Evolutionary conservation across 2,888 invertebrate genomes (phyloP), one percentile per base, ranked within the genome.

Genomic region (Dolomedes plantarius): DNA sequence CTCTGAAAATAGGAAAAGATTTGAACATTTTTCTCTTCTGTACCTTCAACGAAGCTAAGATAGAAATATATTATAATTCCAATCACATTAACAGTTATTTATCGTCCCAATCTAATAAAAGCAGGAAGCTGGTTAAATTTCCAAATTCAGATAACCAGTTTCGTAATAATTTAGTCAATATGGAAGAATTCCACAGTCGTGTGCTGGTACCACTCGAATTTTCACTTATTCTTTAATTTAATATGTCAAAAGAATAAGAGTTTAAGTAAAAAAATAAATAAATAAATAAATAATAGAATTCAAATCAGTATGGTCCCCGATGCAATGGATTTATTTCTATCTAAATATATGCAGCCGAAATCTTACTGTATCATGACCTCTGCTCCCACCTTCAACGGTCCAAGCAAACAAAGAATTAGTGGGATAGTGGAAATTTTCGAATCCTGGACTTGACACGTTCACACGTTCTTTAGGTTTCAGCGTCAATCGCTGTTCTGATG

Each of bases 381-480:
- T n/a, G 28, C 9, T 41, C 9, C 6, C 23, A 41, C 29, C 29
- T 27, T 46, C 29, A 16, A 79, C 28, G 27, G 75, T 71, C 86
- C 86, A 86, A 36, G 79, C 71, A 28, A 80, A 80, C 29, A 76
- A 68, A 0, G 68, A 28, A 80, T 86, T 72, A 1, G 7, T 27
- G 1, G 86, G 86, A 31, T 86, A 86, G 36, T 31, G 65, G 16
- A n/a, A 36, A 16, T 75, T 36, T n/a, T 80, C 67, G 72, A 73
- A 86, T 29, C 76, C 80, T 16, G 86, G 86, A 39, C 86, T 86
- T 16, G 75, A 68, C 32, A 85, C 68, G 9, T 71, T 74, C n/a
- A 77, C 11, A 7, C 65, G 1, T 65, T 77, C 28, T 36, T 56
- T 31, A 39, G 32, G 6, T 32, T 36, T 67, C 1, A 67, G 9